phyloP scores from a whole-genome alignment of 2,113 vertebrate genomes.

The Thermophis baileyi region DNA sequence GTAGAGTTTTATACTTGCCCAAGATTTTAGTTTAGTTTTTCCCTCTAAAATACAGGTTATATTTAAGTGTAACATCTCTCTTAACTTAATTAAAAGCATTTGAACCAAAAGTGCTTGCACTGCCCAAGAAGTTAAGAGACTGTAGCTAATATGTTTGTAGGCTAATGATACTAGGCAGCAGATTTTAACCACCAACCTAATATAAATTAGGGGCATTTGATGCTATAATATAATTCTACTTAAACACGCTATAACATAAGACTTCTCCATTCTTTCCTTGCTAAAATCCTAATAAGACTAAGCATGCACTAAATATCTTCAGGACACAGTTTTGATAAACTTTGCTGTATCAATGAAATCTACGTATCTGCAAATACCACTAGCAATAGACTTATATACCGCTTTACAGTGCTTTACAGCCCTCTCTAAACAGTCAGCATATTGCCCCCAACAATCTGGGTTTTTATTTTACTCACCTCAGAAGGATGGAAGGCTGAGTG shows the following conservation, averaged over 20 bases:
- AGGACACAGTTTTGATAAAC: not conserved
- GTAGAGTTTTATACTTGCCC: not conserved
- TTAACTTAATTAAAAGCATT: not conserved
- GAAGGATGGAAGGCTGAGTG: too few species aligned
- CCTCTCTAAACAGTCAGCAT: too few species aligned
- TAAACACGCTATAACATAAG: not conserved
- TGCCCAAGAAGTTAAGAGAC: not conserved
- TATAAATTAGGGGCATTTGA: not conserved
- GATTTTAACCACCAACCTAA: not conserved
- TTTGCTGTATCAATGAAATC: not conserved
- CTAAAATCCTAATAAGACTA: not conserved
- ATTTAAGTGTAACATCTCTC: not conserved
- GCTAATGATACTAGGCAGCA: not conserved
- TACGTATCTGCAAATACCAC: not conserved
- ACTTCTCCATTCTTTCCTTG: not conserved
- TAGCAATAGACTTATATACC: too few species aligned
- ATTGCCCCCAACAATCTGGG: too few species aligned
- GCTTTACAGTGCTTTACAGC: too few species aligned
- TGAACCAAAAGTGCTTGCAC: not conserved
- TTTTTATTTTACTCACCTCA: too few species aligned
- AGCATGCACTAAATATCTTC: not conserved
- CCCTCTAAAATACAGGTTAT: not conserved
- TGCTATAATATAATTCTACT: not conserved
- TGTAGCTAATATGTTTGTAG: not conserved
- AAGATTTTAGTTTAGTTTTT: not conserved